Base-by-base conservation (phyloP, 1,140 invertebrate genomes). In the Rhopalosiphum maidis region DNA sequence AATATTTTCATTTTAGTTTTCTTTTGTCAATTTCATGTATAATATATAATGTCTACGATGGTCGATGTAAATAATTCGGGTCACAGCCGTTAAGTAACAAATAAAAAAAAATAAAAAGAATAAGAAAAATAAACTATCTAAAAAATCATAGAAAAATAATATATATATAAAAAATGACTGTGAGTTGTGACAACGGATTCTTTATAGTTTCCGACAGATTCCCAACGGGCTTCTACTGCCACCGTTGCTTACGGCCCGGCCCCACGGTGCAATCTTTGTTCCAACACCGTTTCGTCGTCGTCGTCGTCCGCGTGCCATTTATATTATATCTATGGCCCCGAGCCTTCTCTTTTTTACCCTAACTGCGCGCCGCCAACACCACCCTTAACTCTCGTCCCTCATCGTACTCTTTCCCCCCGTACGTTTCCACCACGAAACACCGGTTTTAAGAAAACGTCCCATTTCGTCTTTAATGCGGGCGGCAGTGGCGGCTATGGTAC, bases 161-260 rank as follows among this genome's bases (percentile, higher is more conserved):
- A 83, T 41, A 83, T 83, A 41, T 83, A 83, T 83, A 83, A 46
- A 91, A 90, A 46, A 35, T n/a, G 60, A 25, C 46, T n/a, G n/a
- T 68, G 5, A 77, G 41, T n/a, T n/a, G n/a, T 68, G 15, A 77
- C 68, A 77, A 77, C 22, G 90, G 43, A 43, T 82, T 46, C 41
- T 77, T 91, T 91, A 91, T 77, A 91, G 60, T 91, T 46, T 35
- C 90, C 60, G 60, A 68, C 60, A 91, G 60, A 91, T 91, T 48
- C 60, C 41, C 90, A 35, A 91, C 8, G 60, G 60, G 60, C 37
- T 68, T 30, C 21, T 82, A 68, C n/a, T n/a, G 18, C 43, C 43
- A 18, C 25, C 85, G 43, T n/a, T 18, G 41, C 85, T 43, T 91
- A 41, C 60, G 41, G 60, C 55, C 30, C 60, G 41, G 60, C 55